Conservation (phyloP, 2,113 vertebrate genomes). For the Pelecanoides urinatrix region DNA sequence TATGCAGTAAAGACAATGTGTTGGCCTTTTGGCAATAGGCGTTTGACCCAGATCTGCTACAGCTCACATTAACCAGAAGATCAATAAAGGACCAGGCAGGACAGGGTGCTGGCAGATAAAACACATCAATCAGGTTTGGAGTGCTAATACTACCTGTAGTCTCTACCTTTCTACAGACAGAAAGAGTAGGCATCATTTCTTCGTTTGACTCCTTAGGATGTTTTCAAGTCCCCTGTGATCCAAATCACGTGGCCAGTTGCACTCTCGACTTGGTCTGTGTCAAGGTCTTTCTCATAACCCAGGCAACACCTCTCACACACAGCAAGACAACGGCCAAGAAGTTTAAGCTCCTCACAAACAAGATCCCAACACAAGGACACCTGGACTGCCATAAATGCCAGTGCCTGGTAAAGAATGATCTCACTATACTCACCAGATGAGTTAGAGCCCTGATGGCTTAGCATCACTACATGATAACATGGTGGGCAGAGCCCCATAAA, state of each 20-base stretch:
- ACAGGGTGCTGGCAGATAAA: background rate
- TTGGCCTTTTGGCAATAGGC: background rate
- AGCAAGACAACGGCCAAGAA: background rate
- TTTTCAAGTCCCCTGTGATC: background rate
- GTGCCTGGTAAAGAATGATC: background rate
- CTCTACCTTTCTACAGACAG: background rate
- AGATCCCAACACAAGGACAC: background rate
- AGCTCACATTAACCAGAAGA: background rate
- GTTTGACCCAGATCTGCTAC: background rate
- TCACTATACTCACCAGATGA: background rate
- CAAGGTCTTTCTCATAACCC: background rate
- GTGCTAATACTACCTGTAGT: background rate
- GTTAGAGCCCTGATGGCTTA: background rate
- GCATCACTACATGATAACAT: background rate
- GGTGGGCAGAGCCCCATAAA: background rate
- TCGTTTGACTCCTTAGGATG: background rate
- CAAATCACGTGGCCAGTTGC: background rate
- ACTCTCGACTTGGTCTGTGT: background rate
- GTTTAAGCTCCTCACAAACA: background rate
- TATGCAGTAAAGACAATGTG: background rate
- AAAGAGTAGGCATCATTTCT: background rate
- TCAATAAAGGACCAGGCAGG: background rate
- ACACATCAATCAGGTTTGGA: background rate
- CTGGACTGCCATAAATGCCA: background rate
- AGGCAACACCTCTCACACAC: background rate